These are phyloP conservation scores for Agrilus biguttatus DNA, from an alignment of 2,888 invertebrate species.

Conservation along the genomic window DNA sequence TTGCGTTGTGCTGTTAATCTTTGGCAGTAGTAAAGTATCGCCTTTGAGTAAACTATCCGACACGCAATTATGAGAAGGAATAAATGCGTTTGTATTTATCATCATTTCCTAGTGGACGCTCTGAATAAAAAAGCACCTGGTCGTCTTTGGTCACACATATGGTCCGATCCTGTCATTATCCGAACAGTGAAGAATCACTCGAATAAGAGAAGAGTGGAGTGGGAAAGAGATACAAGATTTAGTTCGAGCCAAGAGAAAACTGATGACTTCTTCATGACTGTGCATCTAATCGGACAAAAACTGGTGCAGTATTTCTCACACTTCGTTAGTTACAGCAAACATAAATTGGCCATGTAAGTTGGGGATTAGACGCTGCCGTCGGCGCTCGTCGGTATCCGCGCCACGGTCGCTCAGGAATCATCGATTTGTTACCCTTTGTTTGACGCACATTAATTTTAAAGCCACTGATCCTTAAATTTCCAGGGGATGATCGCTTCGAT, in stretches of 20 bases:
- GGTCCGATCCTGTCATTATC: too few species aligned
- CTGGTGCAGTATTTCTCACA: slow-evolving; percentile 25
- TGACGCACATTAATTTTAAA: slow-evolving; percentile 11
- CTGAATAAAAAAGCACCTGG: too few species aligned
- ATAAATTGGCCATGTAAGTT: slow-evolving; percentile 22
- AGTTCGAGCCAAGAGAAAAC: slow-evolving; percentile 2
- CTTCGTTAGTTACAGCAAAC: slow-evolving; percentile 29
- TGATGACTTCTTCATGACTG: slow-evolving; percentile 18
- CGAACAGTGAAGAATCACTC: too few species aligned
- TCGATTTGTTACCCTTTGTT: slow-evolving; percentile 21
- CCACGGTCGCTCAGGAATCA: slow-evolving; percentile 11
- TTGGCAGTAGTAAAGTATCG: too few species aligned
- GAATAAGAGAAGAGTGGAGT: too few species aligned
- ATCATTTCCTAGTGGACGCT: too few species aligned
- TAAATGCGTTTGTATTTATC: too few species aligned
- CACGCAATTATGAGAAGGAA: too few species aligned
- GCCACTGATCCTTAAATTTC: slow-evolving; percentile 7
- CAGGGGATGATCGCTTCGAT: not conserved
- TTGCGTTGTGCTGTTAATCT: too few species aligned
- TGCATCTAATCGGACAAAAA: slow-evolving; percentile 12
- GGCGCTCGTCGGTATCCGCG: not conserved
- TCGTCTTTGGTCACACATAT: too few species aligned
- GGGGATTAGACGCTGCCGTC: slow-evolving; percentile 8
- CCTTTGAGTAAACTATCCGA: too few species aligned
- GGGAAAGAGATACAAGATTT: not conserved